Base-by-base conservation (phyloP, 2,888 invertebrate species). In the Phania funesta region DNA sequence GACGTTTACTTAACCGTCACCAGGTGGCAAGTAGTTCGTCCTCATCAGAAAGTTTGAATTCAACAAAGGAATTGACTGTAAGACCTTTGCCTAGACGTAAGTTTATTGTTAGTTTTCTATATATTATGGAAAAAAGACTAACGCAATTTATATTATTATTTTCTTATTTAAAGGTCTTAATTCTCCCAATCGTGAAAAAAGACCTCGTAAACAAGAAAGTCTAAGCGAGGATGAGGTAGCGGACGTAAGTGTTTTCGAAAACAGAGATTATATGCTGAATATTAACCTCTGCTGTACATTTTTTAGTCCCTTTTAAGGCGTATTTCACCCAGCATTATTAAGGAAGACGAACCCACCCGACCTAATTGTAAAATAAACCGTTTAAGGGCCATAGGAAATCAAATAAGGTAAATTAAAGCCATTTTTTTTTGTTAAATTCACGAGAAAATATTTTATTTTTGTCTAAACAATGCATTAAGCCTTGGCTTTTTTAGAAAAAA, bases 321-420 rank as follows among this genome's bases (percentile, higher is more conserved):
- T 87, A 93, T 94, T 90, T 92, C 93, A 71, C 94, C 93, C 67
- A 94, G 93, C 87, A 89, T 92, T 77, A 84, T 85, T 62, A 85
- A 92, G 1, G 93, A 87, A 94, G 93, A 93, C 85, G 85, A 85
- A 44, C 76, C 84, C 24, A 32, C 83, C 2, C 85, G 85, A 38
- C 86, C 87, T 8, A 85, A 86, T 70, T 91, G 92, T 86, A 95
- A 95, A 92, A 92, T 95, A 78, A 94, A 93, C 90, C 93, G 94
- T 85, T 90, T 95, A 86, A 92, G 94, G 86, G 94, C 95, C 26
- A 95, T 95, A 86, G 94, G 95, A 86, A 94, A 95, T 90, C 95
- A 95, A 91, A 95, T 95, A 89, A 93, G 95, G 95, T 95, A 91
- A 87, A 60, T 50, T 16, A 18, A 44, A 13, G 35, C 2, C 1